Evolutionary conservation across 2,888 invertebrate genomes (phyloP).

Genomic region (Cerceris rybyensis): DNA sequence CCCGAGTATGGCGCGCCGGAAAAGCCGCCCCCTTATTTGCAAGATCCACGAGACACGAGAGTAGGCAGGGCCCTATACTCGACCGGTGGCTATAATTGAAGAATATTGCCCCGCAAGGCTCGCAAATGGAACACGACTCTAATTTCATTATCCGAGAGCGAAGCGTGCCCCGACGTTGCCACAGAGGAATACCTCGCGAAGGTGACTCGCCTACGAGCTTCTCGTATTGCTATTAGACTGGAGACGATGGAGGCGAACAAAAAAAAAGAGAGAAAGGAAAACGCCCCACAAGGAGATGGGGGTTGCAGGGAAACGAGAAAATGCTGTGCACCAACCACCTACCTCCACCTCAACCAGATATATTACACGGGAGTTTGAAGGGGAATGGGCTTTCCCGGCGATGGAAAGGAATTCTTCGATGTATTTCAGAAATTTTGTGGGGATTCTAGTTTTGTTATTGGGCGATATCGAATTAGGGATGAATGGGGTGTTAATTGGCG

Average conservation of each 20-base stretch:
- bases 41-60: slow-evolving; percentile 50
- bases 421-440: background rate
- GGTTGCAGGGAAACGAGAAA: slow-evolving; percentile 7
- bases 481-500: too few species aligned
- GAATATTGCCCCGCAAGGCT: slow-evolving; percentile 72
- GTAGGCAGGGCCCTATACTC: slow-evolving; percentile 34
- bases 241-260: slow-evolving; percentile 8
- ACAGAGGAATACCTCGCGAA: slow-evolving; percentile 63
- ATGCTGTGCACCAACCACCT: slow-evolving; percentile 14
- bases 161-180: slow-evolving; percentile 55
- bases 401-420: background rate
- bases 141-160: slow-evolving; percentile 69
- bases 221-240: slow-evolving; percentile 61
- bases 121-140: slow-evolving; percentile 71
- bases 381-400: background rate
- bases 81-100: slow-evolving; percentile 70
- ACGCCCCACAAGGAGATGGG: background rate
- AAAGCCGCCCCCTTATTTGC: slow-evolving; percentile 65
- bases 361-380: slow-evolving; percentile 26
- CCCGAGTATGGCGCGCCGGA: slow-evolving; percentile 54
- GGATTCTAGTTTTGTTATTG: background rate
- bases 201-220: slow-evolving; percentile 52
- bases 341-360: slow-evolving; percentile 18
- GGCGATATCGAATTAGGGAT: background rate
- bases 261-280: slow-evolving; percentile 12